A percentile compares a stretch with the other conserved stretches of the same genome.
phyloP scores from a whole-genome alignment of 2,797 vertebrate species.

The Siniperca scherzeri region DNA sequence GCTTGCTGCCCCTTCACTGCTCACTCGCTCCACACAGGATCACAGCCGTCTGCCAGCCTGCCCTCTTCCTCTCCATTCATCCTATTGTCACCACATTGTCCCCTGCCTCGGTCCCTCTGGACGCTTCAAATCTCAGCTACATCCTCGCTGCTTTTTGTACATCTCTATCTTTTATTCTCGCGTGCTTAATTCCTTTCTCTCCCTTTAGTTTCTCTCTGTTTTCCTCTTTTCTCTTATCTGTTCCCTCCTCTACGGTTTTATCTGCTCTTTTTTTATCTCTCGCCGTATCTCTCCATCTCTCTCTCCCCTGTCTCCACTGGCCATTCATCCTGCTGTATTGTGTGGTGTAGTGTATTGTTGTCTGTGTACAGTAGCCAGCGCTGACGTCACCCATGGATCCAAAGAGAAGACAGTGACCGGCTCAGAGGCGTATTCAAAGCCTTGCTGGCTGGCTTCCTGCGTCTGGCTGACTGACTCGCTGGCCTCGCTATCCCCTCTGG shows the following conservation, averaged over 20 bases:
- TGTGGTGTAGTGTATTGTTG: conserved; percentile 53
- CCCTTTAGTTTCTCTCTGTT: conserved; percentile 19
- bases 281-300: conserved; percentile 47
- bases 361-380: conserved; percentile 63
- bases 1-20: conserved; percentile 49
- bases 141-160: conserved; percentile 46
- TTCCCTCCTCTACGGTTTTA: conserved; percentile 32
- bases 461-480: conserved; percentile 60
- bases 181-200: conserved; percentile 35
- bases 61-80: conserved; percentile 68
- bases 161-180: conserved; percentile 57
- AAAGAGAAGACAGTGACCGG: conserved; percentile 37
- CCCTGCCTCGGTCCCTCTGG: conserved; percentile 44
- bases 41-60: conserved; percentile 69
- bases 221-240: conserved; percentile 28
- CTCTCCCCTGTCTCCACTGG: conserved; percentile 23
- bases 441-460: conserved; percentile 61
- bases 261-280: conserved; percentile 31
- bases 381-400: conserved; percentile 66
- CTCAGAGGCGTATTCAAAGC: conserved; percentile 43
- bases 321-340: conserved; percentile 55
- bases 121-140: conserved; percentile 49
- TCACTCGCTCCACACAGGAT: conserved; percentile 63
- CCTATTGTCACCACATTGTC: conserved; percentile 68
- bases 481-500: conserved; percentile 64